These are phyloP conservation scores for Meiosimyza platycephala DNA, from an alignment of 2,888 invertebrate genomes.

Conservation along the genomic window DNA sequence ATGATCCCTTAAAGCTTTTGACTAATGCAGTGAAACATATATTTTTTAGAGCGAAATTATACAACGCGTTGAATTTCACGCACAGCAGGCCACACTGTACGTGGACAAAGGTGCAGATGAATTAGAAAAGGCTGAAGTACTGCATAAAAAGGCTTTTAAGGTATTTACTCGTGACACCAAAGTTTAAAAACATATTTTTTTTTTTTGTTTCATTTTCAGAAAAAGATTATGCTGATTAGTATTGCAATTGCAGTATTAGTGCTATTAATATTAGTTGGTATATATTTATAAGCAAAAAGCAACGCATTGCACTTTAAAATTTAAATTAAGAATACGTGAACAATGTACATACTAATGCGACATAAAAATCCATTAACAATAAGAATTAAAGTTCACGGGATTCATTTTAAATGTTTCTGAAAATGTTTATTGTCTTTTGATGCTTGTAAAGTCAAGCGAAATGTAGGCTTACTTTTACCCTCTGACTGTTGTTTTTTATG, in stretches of 20 bases:
- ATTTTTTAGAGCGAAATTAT: constrained; percentile 61
- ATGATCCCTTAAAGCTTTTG: background rate
- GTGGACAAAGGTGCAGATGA: constrained; percentile 65
- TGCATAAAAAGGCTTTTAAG: constrained; percentile 58
- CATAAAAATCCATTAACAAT: too few relatives aligned
- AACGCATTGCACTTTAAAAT: too few relatives aligned
- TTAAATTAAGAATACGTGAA: too few relatives aligned
- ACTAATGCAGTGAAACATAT: background rate
- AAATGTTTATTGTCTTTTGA: too few relatives aligned
- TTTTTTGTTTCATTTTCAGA: constrained; percentile 55
- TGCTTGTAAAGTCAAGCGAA: too few relatives aligned
- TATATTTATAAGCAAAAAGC: constrained; percentile 54
- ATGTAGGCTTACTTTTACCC: too few relatives aligned
- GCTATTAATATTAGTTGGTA: constrained; percentile 58
- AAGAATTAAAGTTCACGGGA: too few relatives aligned
- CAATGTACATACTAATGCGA: too few relatives aligned
- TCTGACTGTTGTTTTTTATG: too few relatives aligned
- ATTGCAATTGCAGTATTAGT: constrained; percentile 55
- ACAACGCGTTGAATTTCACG: constrained; percentile 66
- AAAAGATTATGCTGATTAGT: constrained; percentile 60
- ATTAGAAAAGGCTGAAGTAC: constrained; percentile 55
- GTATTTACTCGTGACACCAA: constrained; percentile 40
- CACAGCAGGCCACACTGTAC: constrained; percentile 62
- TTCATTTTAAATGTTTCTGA: too few relatives aligned
- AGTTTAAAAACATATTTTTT: background rate